phyloP scores from a whole-genome alignment of 35 echinoderm and acorn worm species.

The Heliocidaris erythrogramma region DNA sequence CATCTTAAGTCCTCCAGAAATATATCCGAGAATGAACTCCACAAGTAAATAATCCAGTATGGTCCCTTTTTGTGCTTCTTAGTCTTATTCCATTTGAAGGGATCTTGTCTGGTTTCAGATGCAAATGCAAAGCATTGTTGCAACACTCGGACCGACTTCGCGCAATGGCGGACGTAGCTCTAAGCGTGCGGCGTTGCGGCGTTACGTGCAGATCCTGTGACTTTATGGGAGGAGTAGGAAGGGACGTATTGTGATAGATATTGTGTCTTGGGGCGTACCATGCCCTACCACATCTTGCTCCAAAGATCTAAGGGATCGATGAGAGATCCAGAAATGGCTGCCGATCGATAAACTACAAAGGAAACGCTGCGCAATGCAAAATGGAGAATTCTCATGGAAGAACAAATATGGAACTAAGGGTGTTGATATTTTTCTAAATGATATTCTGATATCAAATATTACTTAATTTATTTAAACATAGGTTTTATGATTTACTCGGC shows the following conservation, averaged over 20 bases:
- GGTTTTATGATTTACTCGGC: neutral
- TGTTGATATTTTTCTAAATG: neutral
- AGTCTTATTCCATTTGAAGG: constrained; percentile 2
- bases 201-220: neutral
- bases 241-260: neutral
- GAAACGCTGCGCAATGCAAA: neutral
- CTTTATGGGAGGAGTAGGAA: neutral
- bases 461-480: neutral
- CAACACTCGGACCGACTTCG: neutral
- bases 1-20: neutral
- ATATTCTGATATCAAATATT: neutral
- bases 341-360: constrained; percentile 39
- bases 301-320: neutral
- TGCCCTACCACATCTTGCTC: neutral
- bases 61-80: neutral
- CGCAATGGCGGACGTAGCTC: neutral
- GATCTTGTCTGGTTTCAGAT: neutral
- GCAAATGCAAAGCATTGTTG: neutral
- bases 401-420: neutral
- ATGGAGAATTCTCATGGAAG: neutral
- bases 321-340: constrained; percentile 14
- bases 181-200: neutral
- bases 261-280: neutral
- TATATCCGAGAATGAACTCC: neutral
- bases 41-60: neutral